phyloP scores from a whole-genome alignment of 2,888 invertebrate genomes.

The Drosophila prolongata region DNA sequence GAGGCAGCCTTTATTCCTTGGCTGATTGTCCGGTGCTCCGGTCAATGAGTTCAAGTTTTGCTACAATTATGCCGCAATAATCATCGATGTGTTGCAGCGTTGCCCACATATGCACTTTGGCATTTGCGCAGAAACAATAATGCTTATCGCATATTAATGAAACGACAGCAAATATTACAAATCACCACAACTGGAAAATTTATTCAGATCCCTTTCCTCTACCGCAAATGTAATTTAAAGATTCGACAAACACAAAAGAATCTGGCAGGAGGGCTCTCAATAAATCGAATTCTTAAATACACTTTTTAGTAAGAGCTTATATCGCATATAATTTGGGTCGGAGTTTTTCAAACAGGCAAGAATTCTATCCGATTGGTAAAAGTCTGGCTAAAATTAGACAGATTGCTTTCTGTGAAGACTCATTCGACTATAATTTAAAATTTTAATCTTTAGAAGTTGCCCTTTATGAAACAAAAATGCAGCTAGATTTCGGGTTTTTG shows the following conservation, averaged over 20 bases:
- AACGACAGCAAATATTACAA: conserved; percentile 50
- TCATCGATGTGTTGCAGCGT: conserved; percentile 14
- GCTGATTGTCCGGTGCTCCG: conserved; percentile 17
- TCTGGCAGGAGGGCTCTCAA: background rate
- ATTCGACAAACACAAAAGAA: conserved; percentile 14
- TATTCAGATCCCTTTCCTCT: conserved; percentile 13
- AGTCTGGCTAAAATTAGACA: too few relatives aligned
- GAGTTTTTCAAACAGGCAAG: too few relatives aligned
- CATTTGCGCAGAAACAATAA: conserved; percentile 30
- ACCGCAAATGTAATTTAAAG: conserved; percentile 21
- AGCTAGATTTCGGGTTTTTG: too few relatives aligned
- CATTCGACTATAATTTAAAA: too few relatives aligned
- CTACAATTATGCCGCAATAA: conserved; percentile 32
- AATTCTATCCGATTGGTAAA: too few relatives aligned
- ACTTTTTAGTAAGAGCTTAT: background rate
- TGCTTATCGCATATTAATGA: conserved; percentile 48
- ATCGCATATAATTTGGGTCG: too few relatives aligned
- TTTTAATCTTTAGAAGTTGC: too few relatives aligned
- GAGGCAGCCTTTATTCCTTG: conserved; percentile 19
- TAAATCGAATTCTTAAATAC: conserved; percentile 2
- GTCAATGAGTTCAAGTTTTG: conserved; percentile 37
- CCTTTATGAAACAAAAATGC: too few relatives aligned
- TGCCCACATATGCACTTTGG: background rate
- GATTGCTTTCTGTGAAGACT: too few relatives aligned
- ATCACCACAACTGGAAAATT: conserved; percentile 47